Evolutionary conservation across 2,113 vertebrate species (phyloP).

Genomic region (Girardinichthys multiradiatus): DNA sequence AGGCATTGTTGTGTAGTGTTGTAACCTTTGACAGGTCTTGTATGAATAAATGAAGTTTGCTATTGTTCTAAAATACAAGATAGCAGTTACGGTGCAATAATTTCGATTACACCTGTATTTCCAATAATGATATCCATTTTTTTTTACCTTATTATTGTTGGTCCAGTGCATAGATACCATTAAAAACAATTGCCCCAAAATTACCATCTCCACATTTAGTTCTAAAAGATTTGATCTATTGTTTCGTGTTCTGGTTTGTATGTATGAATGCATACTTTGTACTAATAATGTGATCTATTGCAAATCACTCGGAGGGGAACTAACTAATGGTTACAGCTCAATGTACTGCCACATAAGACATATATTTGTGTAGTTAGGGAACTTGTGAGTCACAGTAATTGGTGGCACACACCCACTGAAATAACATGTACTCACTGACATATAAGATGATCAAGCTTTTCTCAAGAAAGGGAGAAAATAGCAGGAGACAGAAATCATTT

Average conservation of each 20-base stretch:
- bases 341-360: not conserved
- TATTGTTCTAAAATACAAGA: no score
- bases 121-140: no score
- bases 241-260: not conserved
- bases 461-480: conserved; percentile 31
- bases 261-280: not conserved
- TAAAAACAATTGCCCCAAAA: no score
- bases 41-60: no score
- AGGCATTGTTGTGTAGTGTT: not conserved
- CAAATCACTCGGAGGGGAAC: not conserved
- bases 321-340: not conserved
- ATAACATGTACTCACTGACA: conserved; percentile 54
- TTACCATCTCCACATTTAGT: not conserved
- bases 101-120: no score
- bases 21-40: not conserved
- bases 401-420: conserved; percentile 54
- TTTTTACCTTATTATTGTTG: no score
- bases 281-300: not conserved
- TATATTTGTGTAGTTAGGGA: conserved; percentile 38
- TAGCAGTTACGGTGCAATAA: no score
- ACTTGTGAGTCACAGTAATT: conserved; percentile 55
- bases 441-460: conserved; percentile 48
- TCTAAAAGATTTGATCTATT: not conserved
- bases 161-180: no score
- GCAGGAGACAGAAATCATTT: conserved; percentile 55